A percentile compares a stretch with the other conserved stretches of the same genome.
phyloP scores from a whole-genome alignment of 1,140 invertebrate genomes.

The Lutraria rhynchaena region DNA sequence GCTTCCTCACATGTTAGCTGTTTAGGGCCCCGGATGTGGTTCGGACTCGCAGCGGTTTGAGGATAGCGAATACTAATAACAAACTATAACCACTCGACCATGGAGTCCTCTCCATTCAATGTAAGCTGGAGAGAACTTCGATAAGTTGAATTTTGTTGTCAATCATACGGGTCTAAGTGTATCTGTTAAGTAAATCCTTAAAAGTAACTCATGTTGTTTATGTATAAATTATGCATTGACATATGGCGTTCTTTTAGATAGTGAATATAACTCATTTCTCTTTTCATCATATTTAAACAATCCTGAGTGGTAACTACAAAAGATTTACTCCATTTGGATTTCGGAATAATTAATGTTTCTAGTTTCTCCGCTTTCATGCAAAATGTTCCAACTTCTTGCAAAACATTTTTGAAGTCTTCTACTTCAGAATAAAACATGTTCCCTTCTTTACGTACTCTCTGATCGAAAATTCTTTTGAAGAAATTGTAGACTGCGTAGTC shows the following conservation, averaged over 20 bases:
- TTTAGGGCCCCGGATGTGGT: too few species aligned
- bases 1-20: too few species aligned
- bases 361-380: not conserved
- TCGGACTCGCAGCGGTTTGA: too few species aligned
- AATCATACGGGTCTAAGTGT: too few species aligned
- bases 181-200: too few species aligned
- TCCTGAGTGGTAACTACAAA: slow-evolving; percentile 2
- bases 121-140: too few species aligned
- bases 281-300: slow-evolving; percentile 22
- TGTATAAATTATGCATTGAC: too few species aligned
- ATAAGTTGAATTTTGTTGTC: too few species aligned
- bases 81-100: too few species aligned
- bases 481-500: slow-evolving; percentile 40
- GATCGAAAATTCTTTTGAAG: slow-evolving; percentile 12
- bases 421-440: slow-evolving; percentile 1
- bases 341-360: not conserved
- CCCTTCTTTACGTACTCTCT: not conserved
- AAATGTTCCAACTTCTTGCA: not conserved
- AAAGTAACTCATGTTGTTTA: too few species aligned
- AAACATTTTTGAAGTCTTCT: slow-evolving; percentile 9
- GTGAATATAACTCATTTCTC: slow-evolving; percentile 34
- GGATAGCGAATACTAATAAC: too few species aligned
- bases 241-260: slow-evolving; percentile 16
- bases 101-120: too few species aligned
- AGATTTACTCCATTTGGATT: slow-evolving; percentile 13